A percentile compares a stretch with the other conserved stretches of the same genome.
These are phyloP conservation scores for Oryzias melastigma DNA, from an alignment of 2,113 vertebrate genomes.

Conservation along the genomic window DNA sequence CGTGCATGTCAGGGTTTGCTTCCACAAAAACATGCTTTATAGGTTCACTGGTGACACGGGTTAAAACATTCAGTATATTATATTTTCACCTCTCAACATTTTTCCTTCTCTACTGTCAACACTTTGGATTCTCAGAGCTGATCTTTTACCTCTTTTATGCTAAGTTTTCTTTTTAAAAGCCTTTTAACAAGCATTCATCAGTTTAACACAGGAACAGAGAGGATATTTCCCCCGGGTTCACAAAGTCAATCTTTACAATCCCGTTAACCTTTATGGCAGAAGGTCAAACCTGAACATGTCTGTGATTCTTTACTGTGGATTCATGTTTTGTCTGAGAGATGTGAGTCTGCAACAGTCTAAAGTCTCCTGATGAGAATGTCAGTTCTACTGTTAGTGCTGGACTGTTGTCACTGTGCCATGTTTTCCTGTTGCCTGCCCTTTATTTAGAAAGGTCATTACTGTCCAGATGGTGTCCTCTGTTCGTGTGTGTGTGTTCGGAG, in stretches of 20 bases:
- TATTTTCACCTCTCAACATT: too few species aligned
- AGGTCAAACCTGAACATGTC: neutral
- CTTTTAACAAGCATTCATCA: neutral
- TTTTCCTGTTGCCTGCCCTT: constrained; percentile 18
- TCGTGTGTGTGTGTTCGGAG: neutral
- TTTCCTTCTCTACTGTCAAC: too few species aligned
- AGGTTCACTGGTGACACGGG: too few species aligned
- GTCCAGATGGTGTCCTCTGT: constrained; percentile 25
- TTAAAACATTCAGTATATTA: too few species aligned
- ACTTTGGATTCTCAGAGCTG: too few species aligned
- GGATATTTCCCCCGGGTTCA: neutral
- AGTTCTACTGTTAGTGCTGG: too few species aligned
- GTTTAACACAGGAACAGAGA: neutral
- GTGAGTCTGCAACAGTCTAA: neutral
- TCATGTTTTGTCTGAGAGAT: neutral
- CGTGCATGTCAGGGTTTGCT: too few species aligned
- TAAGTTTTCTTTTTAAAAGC: too few species aligned
- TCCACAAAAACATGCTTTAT: too few species aligned
- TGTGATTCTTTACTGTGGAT: constrained; percentile 2
- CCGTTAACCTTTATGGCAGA: neutral
- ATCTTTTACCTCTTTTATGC: too few species aligned
- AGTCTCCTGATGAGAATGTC: too few species aligned
- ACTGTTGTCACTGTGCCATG: neutral
- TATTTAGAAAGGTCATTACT: constrained; percentile 37
- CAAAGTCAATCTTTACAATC: constrained; percentile 9